Evolutionary conservation across 2,113 vertebrate species (phyloP), one percentile per base, ranked within the genome.

Genomic region (Datnioides undecimradiatus): DNA sequence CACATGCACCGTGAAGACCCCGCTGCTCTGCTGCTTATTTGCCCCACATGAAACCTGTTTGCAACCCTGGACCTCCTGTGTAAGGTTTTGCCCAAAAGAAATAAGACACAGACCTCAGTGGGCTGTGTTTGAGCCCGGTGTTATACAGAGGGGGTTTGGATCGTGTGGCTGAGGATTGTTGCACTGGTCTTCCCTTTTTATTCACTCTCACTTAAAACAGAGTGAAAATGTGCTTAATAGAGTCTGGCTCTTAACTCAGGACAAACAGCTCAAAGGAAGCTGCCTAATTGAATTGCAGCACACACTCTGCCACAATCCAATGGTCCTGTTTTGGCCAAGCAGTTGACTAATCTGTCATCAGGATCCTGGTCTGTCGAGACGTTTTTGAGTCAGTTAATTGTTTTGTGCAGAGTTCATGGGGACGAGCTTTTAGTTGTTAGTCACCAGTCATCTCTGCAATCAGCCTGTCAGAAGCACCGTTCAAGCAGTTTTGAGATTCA

Each of bases 1-100:
- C 83, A 79, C 90, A 79, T 82, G 55, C 72, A 65, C 52, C 4
- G 6, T 1, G 1, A 76, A 83, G 74, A 55, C 51, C 60, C 14
- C 27, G 12, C 70, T 40, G 9, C 67, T 74, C 54, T 25, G 45
- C 64, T 70, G 34, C 64, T 57, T 83, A 64, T 77, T 70, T 73
- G 51, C 25, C 55, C 65, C 65, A 49, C 73, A 63, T 72, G 57
- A 80, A 82, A 65, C 72, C n/a, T 27, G 45, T 59, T 75, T 40
- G 63, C 55, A 85, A 73, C 65, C 40, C 38, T 27, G 64, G 65
- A 64, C 55, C 57, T 85, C 57, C 57, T 65, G 36, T 52, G 13
- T 76, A 59, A 67, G 27, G 81, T 81, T 79, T 31, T 54, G 17
- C 54, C 74, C 66, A 62, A 70, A 82, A 64, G 63, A 70, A 60